Evolutionary conservation across 2,113 vertebrate species (phyloP).

Genomic region (Verasper variegatus): DNA sequence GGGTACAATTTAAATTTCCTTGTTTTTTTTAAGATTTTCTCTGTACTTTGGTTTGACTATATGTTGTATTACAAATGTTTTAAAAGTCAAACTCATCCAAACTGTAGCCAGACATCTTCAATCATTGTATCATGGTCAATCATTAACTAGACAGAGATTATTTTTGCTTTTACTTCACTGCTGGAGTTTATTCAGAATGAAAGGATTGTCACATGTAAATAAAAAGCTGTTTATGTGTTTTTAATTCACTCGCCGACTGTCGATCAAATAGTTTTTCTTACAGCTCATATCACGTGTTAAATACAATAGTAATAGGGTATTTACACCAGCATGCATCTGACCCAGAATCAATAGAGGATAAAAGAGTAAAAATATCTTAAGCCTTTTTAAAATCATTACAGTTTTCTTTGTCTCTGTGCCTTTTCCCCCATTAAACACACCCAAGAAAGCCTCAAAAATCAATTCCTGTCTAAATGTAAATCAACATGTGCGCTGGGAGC

Average conservation of each 20-base stretch:
- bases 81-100: no score
- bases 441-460: constrained; percentile 17
- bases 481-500: constrained; percentile 42
- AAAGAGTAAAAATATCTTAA: constrained; percentile 49
- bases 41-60: no score
- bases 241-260: constrained; percentile 19
- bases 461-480: constrained; percentile 44
- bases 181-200: constrained; percentile 38
- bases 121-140: background rate
- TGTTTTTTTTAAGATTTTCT: no score
- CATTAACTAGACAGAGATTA: background rate
- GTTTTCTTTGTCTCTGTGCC: constrained; percentile 32
- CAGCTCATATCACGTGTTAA: constrained; percentile 46
- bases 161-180: constrained; percentile 21
- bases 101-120: background rate
- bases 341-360: constrained; percentile 65
- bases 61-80: no score
- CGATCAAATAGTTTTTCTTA: constrained; percentile 12
- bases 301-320: constrained; percentile 49
- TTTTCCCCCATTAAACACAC: constrained; percentile 39
- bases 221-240: constrained; percentile 30
- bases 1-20: no score
- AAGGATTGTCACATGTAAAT: constrained; percentile 47
- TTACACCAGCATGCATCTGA: constrained; percentile 53
- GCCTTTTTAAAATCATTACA: constrained; percentile 50